Base-by-base conservation (phyloP, 2,888 invertebrate species). In the Erpobdella octoculata region DNA sequence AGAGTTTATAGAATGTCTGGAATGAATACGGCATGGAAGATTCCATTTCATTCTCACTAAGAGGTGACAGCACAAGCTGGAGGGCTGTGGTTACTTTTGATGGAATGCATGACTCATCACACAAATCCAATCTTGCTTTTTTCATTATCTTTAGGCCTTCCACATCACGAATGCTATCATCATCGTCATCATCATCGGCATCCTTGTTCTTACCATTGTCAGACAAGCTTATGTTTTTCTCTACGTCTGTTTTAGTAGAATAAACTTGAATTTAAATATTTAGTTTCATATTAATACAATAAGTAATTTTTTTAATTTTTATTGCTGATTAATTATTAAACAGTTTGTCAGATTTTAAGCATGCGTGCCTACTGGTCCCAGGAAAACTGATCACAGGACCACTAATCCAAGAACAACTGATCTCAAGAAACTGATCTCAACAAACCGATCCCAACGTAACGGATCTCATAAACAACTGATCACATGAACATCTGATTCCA, bases 1-100 rank as follows among this genome's bases (percentile, higher is more conserved):
- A 53, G 53, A 53, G 53, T n/a, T 53, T 53, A 28, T 53, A 53
- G 53, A 53, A 28, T 53, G 53, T 53, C 28, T 53, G 53, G 5
- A 53, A n/a, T 12, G 53, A 28, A 28, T 53, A 53, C 6, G 53
- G 21, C 53, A 12, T 9, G 53, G 53, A 53, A 21, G 53, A 53
- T 53, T 53, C 53, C 53, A 53, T 28, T 53, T 53, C 18, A 21
- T 53, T 21, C 1, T 53, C 53, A n/a, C 21, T 21, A 28, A 12
- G 53, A 28, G 53, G 53, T 53, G 53, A 53, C 53, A 53, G 53
- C 53, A 25, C 28, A 28, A 53, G 53, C 21, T 53, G 53, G 21
- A 53, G 53, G 28, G 53, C 21, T 25, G 53, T 53, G 53, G 53
- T 18, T 28, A 53, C 53, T 28, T 25, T n/a, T n/a, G 53, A 53